These are phyloP conservation scores for Lanistes nyassanus DNA, from an alignment of 1,140 invertebrate species.

Conservation along the genomic window DNA sequence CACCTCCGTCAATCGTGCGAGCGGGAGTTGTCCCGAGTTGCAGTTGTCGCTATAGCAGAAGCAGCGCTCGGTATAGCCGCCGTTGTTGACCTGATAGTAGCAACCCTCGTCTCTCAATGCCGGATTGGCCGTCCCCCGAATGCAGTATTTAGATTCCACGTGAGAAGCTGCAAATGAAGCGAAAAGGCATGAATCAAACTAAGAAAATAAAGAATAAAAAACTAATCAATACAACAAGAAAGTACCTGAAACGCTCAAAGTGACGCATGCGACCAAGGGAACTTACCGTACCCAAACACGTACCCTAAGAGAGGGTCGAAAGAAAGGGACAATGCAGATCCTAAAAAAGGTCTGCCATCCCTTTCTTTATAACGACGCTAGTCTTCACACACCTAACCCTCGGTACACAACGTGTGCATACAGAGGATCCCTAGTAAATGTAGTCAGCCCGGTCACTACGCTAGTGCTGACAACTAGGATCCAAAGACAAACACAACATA, in stretches of 20 bases:
- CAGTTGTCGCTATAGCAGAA: slow-evolving; percentile 35
- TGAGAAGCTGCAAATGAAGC: slow-evolving; percentile 27
- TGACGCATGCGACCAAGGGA: too few species aligned
- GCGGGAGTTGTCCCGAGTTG: slow-evolving; percentile 20
- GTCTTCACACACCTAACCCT: too few species aligned
- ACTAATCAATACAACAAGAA: neutral
- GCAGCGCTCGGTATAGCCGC: slow-evolving; percentile 36
- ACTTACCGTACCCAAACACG: too few species aligned
- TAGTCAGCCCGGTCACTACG: too few species aligned
- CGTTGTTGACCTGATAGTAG: slow-evolving; percentile 34
- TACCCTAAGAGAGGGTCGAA: too few species aligned
- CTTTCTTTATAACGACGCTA: too few species aligned
- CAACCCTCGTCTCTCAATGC: slow-evolving; percentile 22
- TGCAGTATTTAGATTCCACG: slow-evolving; percentile 30
- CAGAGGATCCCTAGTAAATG: too few species aligned
- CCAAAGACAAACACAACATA: too few species aligned
- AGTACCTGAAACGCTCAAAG: neutral
- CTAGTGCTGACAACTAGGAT: too few species aligned
- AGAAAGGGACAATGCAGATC: too few species aligned
- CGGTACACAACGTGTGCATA: too few species aligned
- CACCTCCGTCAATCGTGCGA: neutral
- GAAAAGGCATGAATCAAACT: neutral
- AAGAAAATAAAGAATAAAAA: neutral
- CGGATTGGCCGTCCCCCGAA: neutral
- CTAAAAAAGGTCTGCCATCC: too few species aligned